phyloP scores from a whole-genome alignment of 2,797 vertebrate species.

The Tinamus major region DNA sequence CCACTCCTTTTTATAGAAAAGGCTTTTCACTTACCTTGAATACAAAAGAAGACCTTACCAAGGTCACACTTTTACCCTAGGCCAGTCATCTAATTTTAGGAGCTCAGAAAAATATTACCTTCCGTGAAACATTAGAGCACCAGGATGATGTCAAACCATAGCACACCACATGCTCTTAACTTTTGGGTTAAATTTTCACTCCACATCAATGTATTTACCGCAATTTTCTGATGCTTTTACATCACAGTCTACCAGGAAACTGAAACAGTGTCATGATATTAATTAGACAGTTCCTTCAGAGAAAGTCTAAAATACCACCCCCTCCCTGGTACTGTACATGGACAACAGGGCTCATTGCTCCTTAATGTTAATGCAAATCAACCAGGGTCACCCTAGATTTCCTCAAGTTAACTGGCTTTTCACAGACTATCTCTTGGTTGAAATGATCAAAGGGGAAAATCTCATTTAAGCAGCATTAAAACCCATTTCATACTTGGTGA shows the following conservation, averaged over 20 bases:
- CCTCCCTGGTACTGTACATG: neutral
- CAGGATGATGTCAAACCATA: neutral
- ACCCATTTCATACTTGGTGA: neutral
- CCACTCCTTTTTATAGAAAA: neutral
- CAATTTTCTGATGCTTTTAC: neutral
- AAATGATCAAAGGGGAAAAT: conserved; percentile 28
- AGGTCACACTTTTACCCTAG: neutral
- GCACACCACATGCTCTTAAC: neutral
- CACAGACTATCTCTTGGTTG: neutral
- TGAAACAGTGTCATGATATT: neutral
- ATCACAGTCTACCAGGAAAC: neutral
- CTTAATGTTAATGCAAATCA: neutral
- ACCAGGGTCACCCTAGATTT: neutral
- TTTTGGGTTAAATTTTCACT: neutral
- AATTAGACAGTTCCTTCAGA: neutral
- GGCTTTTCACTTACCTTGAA: neutral
- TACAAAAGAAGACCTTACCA: neutral
- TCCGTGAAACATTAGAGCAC: neutral
- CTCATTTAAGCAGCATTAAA: neutral
- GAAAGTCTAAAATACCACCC: neutral
- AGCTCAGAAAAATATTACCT: neutral
- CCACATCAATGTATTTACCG: neutral
- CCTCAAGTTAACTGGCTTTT: conserved; percentile 2
- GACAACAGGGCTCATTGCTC: neutral
- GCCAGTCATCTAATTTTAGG: neutral